phyloP scores from a whole-genome alignment of 2,113 vertebrate species.

The Setophaga petechia region DNA sequence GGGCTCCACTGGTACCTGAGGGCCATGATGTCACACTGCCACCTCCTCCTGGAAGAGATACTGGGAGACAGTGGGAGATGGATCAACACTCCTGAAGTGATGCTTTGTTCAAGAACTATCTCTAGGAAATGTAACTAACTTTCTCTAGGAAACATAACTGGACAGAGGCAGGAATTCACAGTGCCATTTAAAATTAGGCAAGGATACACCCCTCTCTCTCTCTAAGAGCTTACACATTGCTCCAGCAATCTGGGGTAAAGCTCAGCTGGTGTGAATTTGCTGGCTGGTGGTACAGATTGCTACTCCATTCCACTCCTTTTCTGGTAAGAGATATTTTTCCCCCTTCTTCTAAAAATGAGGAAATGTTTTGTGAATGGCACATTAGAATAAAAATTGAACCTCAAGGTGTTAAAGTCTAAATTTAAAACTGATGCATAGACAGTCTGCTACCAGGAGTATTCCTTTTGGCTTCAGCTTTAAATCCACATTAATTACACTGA shows the following conservation, averaged over 20 bases:
- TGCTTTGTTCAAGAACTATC: not conserved
- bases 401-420: not conserved
- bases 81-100: not conserved
- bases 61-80: not conserved
- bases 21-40: rapidly evolving
- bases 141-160: not conserved
- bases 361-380: not conserved
- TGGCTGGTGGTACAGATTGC: rapidly evolving
- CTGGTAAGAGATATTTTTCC: not conserved
- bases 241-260: not conserved
- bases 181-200: not conserved
- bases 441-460: not conserved
- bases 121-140: not conserved
- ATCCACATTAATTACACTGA: not conserved
- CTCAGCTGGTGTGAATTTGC: not conserved
- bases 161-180: not conserved
- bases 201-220: not conserved
- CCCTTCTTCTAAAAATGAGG: not conserved
- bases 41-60: not conserved
- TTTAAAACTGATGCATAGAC: not conserved
- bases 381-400: not conserved
- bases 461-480: not conserved
- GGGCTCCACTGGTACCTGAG: not conserved
- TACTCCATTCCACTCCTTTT: not conserved
- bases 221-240: not conserved